Base-by-base conservation (phyloP, 2,888 invertebrate genomes). In the Dyspetes luteomarginatus region DNA sequence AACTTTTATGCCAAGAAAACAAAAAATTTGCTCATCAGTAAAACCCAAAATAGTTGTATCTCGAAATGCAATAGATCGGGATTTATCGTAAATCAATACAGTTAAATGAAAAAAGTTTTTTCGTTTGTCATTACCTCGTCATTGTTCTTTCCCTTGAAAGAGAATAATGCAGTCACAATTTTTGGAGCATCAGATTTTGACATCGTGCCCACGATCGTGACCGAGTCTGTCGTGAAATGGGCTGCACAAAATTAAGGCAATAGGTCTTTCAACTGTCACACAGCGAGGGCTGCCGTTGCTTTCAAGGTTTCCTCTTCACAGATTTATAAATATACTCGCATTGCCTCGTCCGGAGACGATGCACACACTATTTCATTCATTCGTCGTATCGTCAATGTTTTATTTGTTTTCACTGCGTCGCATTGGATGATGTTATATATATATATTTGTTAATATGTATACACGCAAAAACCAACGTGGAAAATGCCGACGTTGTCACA, bases 91-190 rank as follows among this genome's bases (percentile, higher is more conserved):
- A 74, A 80, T 68, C 24, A n/a, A n/a, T n/a, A 24, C 65, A 48
- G 67, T 74, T 62, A 73, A 83, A 71, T 74, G 60, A 77, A 82
- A 71, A 36, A 45, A 30, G 19, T 41, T 58, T 19, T n/a, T 43
- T 5, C 41, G 45, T 68, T 7, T 58, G 55, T 52, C 88, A 92
- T 90, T 92, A 96, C 96, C 94, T 99, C 99, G 93, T 99, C 99
- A 93, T 99, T 99, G 92, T 99, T 99, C 91, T 96, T 96, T 84
- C 98, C 98, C 93, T 97, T 97, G 92, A 98, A 99, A 78, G 97
- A 96, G 93, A 97, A 98, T 87, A 98, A 94, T 80, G 98, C 98
- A 92, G 97, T 96, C 71, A 98, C 98, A 89, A 97, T 85, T 83
- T 90, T 91, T 62, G 91, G 90, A 58, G 86, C 77, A 60, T 91